Base-by-base conservation (phyloP, 2,113 vertebrate species). In the Passer montanus region DNA sequence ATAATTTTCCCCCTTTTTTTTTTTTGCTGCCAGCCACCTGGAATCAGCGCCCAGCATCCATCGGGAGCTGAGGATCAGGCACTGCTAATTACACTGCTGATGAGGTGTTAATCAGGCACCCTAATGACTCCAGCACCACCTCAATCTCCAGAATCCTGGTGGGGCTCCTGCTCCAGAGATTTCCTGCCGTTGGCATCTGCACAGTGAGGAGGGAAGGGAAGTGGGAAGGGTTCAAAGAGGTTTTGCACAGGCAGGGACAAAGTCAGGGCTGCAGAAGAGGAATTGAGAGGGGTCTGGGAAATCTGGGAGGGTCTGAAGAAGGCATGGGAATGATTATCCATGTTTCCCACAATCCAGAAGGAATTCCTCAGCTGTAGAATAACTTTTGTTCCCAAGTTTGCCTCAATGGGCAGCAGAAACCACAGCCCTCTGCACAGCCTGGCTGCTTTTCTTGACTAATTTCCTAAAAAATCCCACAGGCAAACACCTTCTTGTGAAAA, bases 191-290 rank as follows among this genome's bases (percentile, higher is more conserved):
- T 56, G 43, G n/a, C 14, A 18, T 11, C 49, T 23, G 18, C 69
- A 15, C 1, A 2, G 69, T 7, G 28, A 39, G 6, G 3, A 2
- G 0, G 6, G 4, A 13, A 44, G 47, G 47, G 33, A 15, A 0
- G 1, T 7, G 68, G 49, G 11, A 15, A 14, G n/a, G n/a, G 14
- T 27, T 5, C 49, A 5, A 33, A 17, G 81, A 12, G 11, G 13
- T 64, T 64, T 74, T 39, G 7, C 26, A 20, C 0, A 0, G 37
- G 24, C 5, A 44, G 10, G 6, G 15, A 30, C 24, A 31, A 62
- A 83, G 5, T 20, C 31, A 35, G 55, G 55, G 55, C 13, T 37
- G 28, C 7, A 28, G 13, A 19, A n/a, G 23, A 47, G 69, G 23
- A 28, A 23, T 5, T 23, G 49, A 15, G 28, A 47, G 24, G 35